Evolutionary conservation across 2,113 vertebrate genomes (phyloP), one percentile per base, ranked within the genome.

Genomic region (Jaculus jaculus): DNA sequence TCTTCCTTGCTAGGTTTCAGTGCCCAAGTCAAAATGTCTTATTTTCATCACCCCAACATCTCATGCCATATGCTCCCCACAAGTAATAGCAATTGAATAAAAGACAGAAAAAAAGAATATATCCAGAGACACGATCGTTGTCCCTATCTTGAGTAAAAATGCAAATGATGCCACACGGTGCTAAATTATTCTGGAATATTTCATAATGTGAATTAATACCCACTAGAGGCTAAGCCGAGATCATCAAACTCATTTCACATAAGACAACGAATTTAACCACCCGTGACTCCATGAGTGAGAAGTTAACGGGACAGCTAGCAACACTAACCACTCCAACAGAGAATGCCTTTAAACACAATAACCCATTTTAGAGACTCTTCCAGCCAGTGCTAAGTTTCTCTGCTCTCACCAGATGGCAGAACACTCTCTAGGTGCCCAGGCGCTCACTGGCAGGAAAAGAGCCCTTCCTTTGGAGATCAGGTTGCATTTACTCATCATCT

Each of bases 221-320:
- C 98, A 98, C 97, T 28, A 96, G 98, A 98, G 98, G 98, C 96
- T 92, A 96, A 97, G 98, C 97, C 94, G 97, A 98, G 97, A 98
- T 98, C 98, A 98, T 98, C 98, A 98, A 98, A 98, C 98, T 98
- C 98, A 98, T 98, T 98, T 98, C 98, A 98, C 97, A 81, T 98
- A 98, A 98, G 97, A 98, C 97, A 98, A 98, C 98, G 98, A 98
- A 98, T 98, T 98, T 98, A 98, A 97, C 97, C 98, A 98, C 98
- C 97, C 97, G 97, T 97, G 98, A 98, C 90, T 13, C 93, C 88
- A 92, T 65, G 97, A 97, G 97, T 89, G 96, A 98, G 97, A 97
- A 97, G 95, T 91, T 96, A 97, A 94, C 74, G 13, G 37, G 95
- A 93, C 93, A 88, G 84, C 97, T 92, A 87, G 96, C 84, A 77